phyloP scores from a whole-genome alignment of 2,797 vertebrate species.

The Halcyon smyrnensis region DNA sequence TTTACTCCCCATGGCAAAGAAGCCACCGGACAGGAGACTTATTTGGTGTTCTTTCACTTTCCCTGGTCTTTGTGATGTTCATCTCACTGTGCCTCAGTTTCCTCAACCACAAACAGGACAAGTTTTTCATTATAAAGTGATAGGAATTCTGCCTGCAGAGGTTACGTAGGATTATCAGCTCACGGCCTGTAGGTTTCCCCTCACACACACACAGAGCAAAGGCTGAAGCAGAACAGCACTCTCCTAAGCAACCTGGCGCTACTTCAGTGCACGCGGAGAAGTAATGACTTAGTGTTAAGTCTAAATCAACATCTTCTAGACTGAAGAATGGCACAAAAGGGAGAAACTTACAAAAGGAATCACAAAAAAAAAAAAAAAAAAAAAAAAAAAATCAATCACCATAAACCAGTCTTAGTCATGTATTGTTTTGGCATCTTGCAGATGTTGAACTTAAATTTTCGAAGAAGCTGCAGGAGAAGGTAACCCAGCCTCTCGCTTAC shows the following conservation, averaged over 20 bases:
- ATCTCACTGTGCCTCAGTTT: background rate
- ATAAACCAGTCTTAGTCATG: background rate
- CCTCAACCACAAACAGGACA: background rate
- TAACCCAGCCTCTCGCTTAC: background rate
- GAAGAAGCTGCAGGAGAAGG: background rate
- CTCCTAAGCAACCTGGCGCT: background rate
- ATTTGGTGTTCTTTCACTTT: background rate
- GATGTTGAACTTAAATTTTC: background rate
- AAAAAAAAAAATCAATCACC: background rate
- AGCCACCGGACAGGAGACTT: background rate
- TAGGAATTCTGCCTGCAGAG: rapidly evolving
- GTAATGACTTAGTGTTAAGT: background rate
- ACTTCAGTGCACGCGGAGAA: background rate
- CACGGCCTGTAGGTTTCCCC: background rate
- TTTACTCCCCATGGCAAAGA: background rate
- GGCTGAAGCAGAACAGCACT: background rate
- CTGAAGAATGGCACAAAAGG: background rate
- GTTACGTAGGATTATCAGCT: background rate
- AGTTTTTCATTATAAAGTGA: background rate
- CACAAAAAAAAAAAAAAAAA: background rate
- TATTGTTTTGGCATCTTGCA: background rate
- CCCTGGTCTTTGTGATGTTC: background rate
- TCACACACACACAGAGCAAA: background rate
- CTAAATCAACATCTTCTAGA: background rate
- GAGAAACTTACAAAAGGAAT: background rate